Evolutionary conservation across 2,113 vertebrate species (phyloP).

Genomic region (Microcebus murinus): DNA sequence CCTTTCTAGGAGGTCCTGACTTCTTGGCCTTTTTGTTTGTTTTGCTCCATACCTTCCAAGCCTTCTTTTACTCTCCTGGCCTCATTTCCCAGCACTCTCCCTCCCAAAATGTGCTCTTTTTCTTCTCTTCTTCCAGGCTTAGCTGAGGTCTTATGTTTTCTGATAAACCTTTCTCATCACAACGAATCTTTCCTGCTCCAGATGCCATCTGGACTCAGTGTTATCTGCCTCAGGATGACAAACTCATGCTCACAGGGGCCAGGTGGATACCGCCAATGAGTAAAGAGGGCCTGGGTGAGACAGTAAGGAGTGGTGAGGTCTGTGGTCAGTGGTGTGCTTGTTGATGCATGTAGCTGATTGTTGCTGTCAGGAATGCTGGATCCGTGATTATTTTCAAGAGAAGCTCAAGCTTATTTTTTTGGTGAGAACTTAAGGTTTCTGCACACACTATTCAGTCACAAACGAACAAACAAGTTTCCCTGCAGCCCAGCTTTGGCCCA

Average conservation of each 20-base stretch:
- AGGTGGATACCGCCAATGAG: neutral
- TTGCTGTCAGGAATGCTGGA: neutral
- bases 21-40: neutral
- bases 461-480: slow-evolving; percentile 4
- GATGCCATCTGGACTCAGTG: neutral
- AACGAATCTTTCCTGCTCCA: neutral
- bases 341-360: neutral
- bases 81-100: neutral
- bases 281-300: neutral
- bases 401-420: neutral
- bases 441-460: neutral
- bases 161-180: neutral
- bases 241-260: too few relatives aligned
- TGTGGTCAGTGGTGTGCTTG: neutral
- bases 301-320: neutral
- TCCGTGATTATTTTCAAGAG: neutral
- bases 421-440: neutral
- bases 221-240: too few relatives aligned
- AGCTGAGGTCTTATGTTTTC: neutral
- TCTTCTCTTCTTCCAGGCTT: neutral
- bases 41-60: neutral
- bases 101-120: neutral
- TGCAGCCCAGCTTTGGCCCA: neutral
- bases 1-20: neutral
- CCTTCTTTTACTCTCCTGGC: neutral